A percentile compares a stretch with the other conserved stretches of the same genome.
These are phyloP conservation scores for Oplegnathus fasciatus DNA, from an alignment of 2,113 vertebrate species.

Conservation along the genomic window DNA sequence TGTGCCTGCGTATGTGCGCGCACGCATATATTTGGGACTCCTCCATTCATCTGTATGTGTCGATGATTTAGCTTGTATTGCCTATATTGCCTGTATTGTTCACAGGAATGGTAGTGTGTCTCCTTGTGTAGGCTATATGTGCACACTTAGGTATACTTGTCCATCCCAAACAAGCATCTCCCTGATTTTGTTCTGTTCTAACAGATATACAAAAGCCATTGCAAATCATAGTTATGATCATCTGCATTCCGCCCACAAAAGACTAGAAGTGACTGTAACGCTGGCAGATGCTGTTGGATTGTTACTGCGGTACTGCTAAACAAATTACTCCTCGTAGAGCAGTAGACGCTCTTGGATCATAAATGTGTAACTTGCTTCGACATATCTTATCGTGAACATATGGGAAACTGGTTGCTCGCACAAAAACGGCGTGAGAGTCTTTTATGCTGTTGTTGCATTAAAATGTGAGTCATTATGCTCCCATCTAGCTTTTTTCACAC, in stretches of 20 bases:
- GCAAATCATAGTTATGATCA: slow-evolving; percentile 20
- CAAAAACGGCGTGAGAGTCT: not conserved
- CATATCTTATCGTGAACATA: slow-evolving; percentile 21
- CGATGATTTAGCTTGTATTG: not conserved
- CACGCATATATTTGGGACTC: slow-evolving; percentile 1
- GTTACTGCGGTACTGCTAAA: not conserved
- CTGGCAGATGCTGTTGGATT: slow-evolving; percentile 26
- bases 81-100: not conserved
- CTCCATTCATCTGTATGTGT: slow-evolving; percentile 6
- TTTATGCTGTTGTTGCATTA: slow-evolving; percentile 7
- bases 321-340: slow-evolving; percentile 22
- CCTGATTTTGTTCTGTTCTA: not conserved
- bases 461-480: not conserved
- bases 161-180: not conserved
- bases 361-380: slow-evolving; percentile 16
- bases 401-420: not conserved
- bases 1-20: not conserved
- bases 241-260: slow-evolving; percentile 21
- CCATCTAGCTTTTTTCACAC: not conserved
- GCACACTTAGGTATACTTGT: not conserved
- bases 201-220: not conserved
- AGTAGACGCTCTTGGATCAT: slow-evolving; percentile 5
- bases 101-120: not conserved
- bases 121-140: not conserved
- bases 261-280: not conserved